phyloP scores from a whole-genome alignment of 2,113 vertebrate genomes.

The Prionailurus bengalensis region DNA sequence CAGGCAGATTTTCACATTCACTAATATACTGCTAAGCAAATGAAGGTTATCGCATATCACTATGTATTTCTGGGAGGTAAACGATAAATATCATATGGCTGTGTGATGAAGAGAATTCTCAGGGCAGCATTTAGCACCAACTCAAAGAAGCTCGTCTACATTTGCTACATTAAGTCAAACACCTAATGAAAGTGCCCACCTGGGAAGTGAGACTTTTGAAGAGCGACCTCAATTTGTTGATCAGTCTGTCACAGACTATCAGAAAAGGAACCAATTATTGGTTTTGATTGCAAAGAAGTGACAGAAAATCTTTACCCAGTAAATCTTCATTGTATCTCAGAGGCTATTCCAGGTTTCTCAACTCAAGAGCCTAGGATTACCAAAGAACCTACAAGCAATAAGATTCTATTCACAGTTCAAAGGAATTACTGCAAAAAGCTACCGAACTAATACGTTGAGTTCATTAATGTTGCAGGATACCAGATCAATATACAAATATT shows the following conservation, averaged over 20 bases:
- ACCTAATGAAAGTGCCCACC: neutral
- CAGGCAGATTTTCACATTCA: constrained; percentile 44
- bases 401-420: neutral
- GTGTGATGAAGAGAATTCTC: neutral
- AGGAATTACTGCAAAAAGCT: neutral
- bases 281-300: neutral
- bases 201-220: neutral
- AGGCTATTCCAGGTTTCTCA: neutral
- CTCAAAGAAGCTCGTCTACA: neutral
- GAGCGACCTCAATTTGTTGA: neutral
- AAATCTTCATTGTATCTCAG: neutral
- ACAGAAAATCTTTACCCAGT: neutral
- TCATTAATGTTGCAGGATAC: neutral
- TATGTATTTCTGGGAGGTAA: neutral
- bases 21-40: neutral
- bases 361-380: neutral
- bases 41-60: neutral
- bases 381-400: neutral
- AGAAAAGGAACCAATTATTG: neutral
- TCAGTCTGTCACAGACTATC: neutral
- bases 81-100: neutral
- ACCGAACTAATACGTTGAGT: neutral
- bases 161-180: neutral
- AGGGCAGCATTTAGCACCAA: neutral
- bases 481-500: neutral